Percentiles rank a stretch among this genome's conserved stretches.
phyloP scores from a whole-genome alignment of 2,797 vertebrate species.

The Sebastes diploproa region DNA sequence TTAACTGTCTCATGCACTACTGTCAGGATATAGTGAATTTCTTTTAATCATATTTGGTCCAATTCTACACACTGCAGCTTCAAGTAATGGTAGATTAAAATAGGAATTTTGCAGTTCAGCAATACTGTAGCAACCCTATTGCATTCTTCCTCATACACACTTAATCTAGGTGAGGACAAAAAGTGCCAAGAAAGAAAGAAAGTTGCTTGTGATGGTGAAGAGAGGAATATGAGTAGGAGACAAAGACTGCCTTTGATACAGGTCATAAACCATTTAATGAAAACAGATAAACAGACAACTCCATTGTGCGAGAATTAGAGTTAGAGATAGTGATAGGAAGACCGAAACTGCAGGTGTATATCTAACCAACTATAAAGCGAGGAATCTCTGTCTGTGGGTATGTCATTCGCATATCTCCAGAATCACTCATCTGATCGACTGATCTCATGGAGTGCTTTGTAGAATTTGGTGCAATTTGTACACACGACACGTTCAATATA shows the following conservation, averaged over 20 bases:
- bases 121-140: not conserved
- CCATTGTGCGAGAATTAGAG: not conserved
- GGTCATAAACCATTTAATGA: slow-evolving; percentile 59
- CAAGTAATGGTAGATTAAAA: not conserved
- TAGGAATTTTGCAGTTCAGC: not conserved
- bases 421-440: too few species aligned
- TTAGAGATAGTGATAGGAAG: not conserved
- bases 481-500: too few species aligned
- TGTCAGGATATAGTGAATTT: too few species aligned
- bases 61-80: too few species aligned
- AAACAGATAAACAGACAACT: slow-evolving; percentile 24
- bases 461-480: too few species aligned
- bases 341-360: not conserved
- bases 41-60: too few species aligned
- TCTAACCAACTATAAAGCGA: too few species aligned
- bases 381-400: too few species aligned
- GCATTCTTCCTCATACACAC: not conserved
- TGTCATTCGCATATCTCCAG: too few species aligned
- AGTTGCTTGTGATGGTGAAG: not conserved
- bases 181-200: not conserved
- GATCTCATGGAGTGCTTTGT: too few species aligned
- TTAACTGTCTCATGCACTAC: accelerated
- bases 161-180: not conserved
- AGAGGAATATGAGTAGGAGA: not conserved
- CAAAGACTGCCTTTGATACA: slow-evolving; percentile 23